Conservation (phyloP, 23 tunicate species). For the Aplidium turbinatum region DNA sequence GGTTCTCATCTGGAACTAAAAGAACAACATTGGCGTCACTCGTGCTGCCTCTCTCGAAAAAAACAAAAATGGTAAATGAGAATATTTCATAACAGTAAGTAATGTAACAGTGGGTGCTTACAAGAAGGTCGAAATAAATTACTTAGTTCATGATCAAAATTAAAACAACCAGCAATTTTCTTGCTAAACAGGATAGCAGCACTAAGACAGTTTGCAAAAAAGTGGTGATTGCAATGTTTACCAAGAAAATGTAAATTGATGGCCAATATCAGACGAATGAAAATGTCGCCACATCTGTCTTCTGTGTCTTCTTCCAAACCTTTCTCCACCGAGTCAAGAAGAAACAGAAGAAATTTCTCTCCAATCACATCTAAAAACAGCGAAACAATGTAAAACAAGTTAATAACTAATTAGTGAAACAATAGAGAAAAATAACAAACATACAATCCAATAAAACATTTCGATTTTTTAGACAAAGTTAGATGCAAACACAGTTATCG, state of each 20-base stretch:
- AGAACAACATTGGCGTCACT: too few relatives aligned
- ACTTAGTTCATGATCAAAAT: too few relatives aligned
- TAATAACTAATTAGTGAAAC: too few relatives aligned
- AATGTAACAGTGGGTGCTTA: too few relatives aligned
- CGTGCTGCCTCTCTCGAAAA: background rate
- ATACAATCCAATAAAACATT: too few relatives aligned
- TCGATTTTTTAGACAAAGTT: too few relatives aligned
- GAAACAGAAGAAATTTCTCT: conserved; percentile 36
- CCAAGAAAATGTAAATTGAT: conserved; percentile 80
- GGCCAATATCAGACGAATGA: conserved; percentile 66
- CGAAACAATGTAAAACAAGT: too few relatives aligned
- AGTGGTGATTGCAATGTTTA: conserved; percentile 17
- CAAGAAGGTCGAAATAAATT: too few relatives aligned
- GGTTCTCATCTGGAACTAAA: conserved; percentile 64
- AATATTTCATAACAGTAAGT: background rate
- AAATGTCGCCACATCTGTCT: conserved; percentile 55
- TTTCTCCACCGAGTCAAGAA: conserved; percentile 44
- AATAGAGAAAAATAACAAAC: too few relatives aligned
- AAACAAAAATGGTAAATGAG: background rate
- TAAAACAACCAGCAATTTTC: too few relatives aligned
- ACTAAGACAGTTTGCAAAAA: background rate
- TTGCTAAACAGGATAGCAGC: background rate
- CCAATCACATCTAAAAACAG: conserved; percentile 64
- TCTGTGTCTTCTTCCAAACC: conserved; percentile 39
- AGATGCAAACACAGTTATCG: too few relatives aligned